Percentiles rank a stretch among this genome's conserved stretches.
Conservation (phyloP, 1,140 invertebrate genomes). For the Macrotrachela quadricornifera region DNA sequence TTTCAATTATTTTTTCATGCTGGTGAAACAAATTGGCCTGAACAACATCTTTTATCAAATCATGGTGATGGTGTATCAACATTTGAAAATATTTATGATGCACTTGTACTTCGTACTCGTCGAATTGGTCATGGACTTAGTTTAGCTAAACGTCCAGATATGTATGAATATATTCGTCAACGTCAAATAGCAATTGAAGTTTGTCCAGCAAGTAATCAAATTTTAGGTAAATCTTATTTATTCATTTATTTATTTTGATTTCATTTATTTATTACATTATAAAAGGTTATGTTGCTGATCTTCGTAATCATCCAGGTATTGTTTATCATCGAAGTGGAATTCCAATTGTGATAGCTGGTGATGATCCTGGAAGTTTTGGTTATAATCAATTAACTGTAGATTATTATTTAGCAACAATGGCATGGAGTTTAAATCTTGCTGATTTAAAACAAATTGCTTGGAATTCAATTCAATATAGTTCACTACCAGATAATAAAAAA, state of each 20-base stretch:
- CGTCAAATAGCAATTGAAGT: conserved; percentile 14
- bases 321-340: conserved; percentile 13
- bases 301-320: conserved; percentile 14
- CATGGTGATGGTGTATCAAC: conserved; percentile 12
- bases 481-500: conserved; percentile 11
- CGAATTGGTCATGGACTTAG: conserved; percentile 15
- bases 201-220: conserved; percentile 14
- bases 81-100: conserved; percentile 13
- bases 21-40: conserved; percentile 16
- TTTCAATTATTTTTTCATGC: conserved; percentile 14
- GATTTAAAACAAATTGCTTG: conserved; percentile 13
- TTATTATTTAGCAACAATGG: conserved; percentile 16
- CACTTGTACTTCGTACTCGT: conserved; percentile 11
- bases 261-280: no score
- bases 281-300: conserved; percentile 12
- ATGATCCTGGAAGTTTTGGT: conserved; percentile 16
- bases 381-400: conserved; percentile 16
- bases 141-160: conserved; percentile 13
- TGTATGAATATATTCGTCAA: conserved; percentile 12
- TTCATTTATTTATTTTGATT: no score
- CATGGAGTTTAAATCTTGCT: conserved; percentile 13
- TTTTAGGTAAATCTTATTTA: conserved; percentile 9
- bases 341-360: conserved; percentile 16
- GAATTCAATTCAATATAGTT: conserved; percentile 14
- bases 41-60: conserved; percentile 12